Base-by-base conservation (phyloP, 2,888 invertebrate genomes). In the Tanytarsus gracilentus region DNA sequence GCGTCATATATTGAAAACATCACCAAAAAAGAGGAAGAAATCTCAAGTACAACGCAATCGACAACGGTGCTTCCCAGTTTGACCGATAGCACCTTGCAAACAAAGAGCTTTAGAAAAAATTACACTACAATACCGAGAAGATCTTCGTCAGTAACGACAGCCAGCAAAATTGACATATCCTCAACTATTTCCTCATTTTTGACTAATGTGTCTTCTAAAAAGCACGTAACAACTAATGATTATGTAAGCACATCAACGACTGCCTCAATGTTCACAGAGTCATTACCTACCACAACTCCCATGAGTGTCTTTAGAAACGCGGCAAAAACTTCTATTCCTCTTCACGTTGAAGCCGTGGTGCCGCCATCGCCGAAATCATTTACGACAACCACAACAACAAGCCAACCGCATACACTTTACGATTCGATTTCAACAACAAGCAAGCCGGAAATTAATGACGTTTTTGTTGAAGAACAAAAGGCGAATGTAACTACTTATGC, bases 391-490 rank as follows among this genome's bases (percentile, higher is more conserved):
- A n/a, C 52, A 5, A 8, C 33, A 6, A 18, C 49, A 16, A 29
- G 11, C 30, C 29, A 30, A 29, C n/a, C 55, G 3, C 9, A 36
- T 36, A 29, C 39, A 7, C 11, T 36, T 21, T 39, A n/a, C 30
- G 23, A 55, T 6, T 18, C 21, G 11, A 30, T 55, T 14, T 36
- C 55, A n/a, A 39, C 36, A 39, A 58, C 55, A 29, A 36, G 11
- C 2, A 66, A 53, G 64, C 63, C 61, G 63, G 70, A 60, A 14
- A 63, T 59, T 67, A 69, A 55, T 63, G 80, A 79, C 64, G 78
- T 80, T 2, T 75, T 78, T 0, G 74, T 80, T 62, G 80, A 81
- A 70, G 77, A 77, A 65, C 76, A 79, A 30, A 79, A 81, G 48
- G 77, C 79, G 48, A 80, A 81, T n/a, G n/a, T n/a, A n/a, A n/a